phyloP scores from a whole-genome alignment of 2,888 invertebrate species.

The Bembecia ichneumoniformis region DNA sequence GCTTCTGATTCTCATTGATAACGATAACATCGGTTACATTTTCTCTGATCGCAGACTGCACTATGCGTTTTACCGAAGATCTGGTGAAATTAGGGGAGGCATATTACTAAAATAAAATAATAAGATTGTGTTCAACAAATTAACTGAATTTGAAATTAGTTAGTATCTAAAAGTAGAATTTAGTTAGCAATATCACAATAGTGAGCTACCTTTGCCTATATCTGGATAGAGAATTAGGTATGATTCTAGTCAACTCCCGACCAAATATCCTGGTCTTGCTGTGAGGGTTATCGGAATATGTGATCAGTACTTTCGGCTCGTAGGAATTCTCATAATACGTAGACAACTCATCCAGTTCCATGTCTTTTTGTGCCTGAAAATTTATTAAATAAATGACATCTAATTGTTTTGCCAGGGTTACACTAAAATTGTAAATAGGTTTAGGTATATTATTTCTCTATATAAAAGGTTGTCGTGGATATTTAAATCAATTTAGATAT shows the following conservation, averaged over 20 bases:
- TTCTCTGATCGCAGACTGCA: slow-evolving; percentile 84
- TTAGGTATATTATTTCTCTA: too few species aligned
- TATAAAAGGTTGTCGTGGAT: too few species aligned
- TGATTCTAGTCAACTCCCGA: slow-evolving; percentile 88
- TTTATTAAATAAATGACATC: not conserved
- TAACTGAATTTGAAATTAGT: too few species aligned
- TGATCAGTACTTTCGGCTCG: slow-evolving; percentile 96
- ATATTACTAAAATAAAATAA: not conserved
- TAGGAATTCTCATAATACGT: slow-evolving; percentile 87
- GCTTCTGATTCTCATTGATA: slow-evolving; percentile 94
- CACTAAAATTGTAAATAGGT: too few species aligned
- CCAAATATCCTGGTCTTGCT: slow-evolving; percentile 93
- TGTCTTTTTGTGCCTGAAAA: slow-evolving; percentile 74
- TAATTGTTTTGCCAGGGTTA: too few species aligned
- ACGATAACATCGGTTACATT: slow-evolving; percentile 90
- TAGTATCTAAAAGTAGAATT: too few species aligned
- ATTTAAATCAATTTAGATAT: too few species aligned
- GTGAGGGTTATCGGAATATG: slow-evolving; percentile 93
- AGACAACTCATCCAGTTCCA: slow-evolving; percentile 89
- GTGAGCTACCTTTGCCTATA: slow-evolving; percentile 78
- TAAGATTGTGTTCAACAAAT: not conserved
- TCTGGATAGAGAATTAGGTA: slow-evolving; percentile 91
- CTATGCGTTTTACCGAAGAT: slow-evolving; percentile 93
- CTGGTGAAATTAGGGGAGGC: slow-evolving; percentile 53
- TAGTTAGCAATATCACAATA: not conserved